Percentiles rank a stretch among this genome's conserved stretches.
Conservation (phyloP, 2,797 vertebrate species). For the Columba guinea region DNA sequence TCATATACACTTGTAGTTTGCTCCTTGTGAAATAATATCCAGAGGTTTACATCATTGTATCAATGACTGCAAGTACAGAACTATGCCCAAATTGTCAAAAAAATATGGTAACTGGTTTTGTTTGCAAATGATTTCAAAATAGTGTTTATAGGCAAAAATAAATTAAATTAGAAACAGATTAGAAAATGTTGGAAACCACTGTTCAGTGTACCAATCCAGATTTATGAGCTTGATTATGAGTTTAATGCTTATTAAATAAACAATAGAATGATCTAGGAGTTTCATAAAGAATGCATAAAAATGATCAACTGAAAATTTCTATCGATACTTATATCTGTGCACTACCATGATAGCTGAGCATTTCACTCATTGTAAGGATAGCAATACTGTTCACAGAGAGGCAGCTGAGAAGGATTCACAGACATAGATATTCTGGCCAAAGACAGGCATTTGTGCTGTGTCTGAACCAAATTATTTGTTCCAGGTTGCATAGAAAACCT, state of each 20-base stretch:
- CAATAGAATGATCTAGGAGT: background rate
- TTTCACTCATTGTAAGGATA: background rate
- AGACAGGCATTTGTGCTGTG: background rate
- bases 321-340: background rate
- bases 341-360: background rate
- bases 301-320: background rate
- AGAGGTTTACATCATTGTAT: background rate
- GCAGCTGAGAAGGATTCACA: background rate
- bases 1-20: background rate
- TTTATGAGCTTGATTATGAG: background rate
- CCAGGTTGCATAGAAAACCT: background rate
- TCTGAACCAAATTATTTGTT: background rate
- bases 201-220: background rate
- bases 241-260: background rate
- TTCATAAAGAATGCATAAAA: background rate
- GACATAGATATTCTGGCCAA: background rate
- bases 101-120: background rate
- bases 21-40: background rate
- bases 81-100: background rate
- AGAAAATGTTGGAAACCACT: background rate
- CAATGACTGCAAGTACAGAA: background rate
- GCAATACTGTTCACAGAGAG: background rate
- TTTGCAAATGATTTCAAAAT: background rate
- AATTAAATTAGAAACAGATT: background rate
- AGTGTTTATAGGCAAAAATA: background rate